phyloP scores from a whole-genome alignment of 92 coral and sea anemone species.

The Nematostella vectensis region DNA sequence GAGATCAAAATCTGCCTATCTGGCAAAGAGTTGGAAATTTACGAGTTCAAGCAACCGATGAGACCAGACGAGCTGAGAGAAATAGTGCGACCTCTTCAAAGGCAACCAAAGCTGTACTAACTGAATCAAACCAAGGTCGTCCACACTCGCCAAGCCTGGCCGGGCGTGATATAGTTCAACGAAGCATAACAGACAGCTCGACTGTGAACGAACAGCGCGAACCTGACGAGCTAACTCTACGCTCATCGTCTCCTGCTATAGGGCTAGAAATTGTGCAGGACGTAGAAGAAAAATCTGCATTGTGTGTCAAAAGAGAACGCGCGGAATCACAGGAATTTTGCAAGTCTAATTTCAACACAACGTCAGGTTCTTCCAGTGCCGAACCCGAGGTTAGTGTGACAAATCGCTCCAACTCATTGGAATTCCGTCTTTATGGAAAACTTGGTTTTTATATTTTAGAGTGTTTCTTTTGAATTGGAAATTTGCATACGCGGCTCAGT shows the following conservation, averaged over 20 bases:
- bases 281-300: no score
- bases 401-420: no score
- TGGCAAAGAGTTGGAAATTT: slow-evolving; percentile 59
- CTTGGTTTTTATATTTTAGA: no score
- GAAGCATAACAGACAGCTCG: slow-evolving; percentile 9
- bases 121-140: no score
- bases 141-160: neutral
- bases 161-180: no score
- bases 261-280: no score
- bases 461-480: no score
- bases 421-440: no score
- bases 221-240: no score
- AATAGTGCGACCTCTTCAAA: neutral
- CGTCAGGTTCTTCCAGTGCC: slow-evolving; percentile 11
- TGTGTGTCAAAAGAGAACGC: slow-evolving; percentile 39
- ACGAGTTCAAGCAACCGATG: slow-evolving; percentile 50
- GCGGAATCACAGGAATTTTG: slow-evolving; percentile 23
- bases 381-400: neutral
- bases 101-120: neutral
- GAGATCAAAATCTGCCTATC: slow-evolving; percentile 44
- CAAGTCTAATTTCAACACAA: slow-evolving; percentile 19
- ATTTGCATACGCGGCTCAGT: no score
- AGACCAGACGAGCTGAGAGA: slow-evolving; percentile 4
- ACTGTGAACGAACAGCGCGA: no score
- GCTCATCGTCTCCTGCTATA: no score